phyloP scores from a whole-genome alignment of 2,888 invertebrate species.

The Scaptomyza flava region DNA sequence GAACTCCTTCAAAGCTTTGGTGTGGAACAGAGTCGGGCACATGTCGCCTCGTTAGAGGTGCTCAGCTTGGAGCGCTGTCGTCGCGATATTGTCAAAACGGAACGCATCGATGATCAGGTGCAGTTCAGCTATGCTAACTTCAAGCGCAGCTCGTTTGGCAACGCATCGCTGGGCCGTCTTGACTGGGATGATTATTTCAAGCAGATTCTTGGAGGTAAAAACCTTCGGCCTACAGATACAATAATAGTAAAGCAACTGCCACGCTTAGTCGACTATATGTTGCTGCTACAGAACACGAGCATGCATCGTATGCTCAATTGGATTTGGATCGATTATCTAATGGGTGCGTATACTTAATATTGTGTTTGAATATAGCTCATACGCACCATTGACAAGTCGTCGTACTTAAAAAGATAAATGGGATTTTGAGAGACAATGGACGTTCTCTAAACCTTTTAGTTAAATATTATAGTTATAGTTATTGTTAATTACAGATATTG shows the following conservation, averaged over 20 bases:
- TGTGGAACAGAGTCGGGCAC: slow-evolving; percentile 75
- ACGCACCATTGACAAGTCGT: not conserved
- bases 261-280: slow-evolving; percentile 74
- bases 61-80: slow-evolving; percentile 80
- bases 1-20: slow-evolving; percentile 74
- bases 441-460: too few species aligned
- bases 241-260: slow-evolving; percentile 74
- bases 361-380: not conserved
- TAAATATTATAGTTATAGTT: too few species aligned
- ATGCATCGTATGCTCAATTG: slow-evolving; percentile 78
- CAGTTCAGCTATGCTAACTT: slow-evolving; percentile 77
- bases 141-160: slow-evolving; percentile 61
- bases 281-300: slow-evolving; percentile 76
- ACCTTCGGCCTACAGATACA: slow-evolving; percentile 68
- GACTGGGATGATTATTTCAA: slow-evolving; percentile 82
- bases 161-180: slow-evolving; percentile 44
- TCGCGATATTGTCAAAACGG: slow-evolving; percentile 71
- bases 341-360: slow-evolving; percentile 70
- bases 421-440: too few species aligned
- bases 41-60: slow-evolving; percentile 80
- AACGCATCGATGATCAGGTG: slow-evolving; percentile 48
- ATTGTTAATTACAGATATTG: slow-evolving; percentile 69
- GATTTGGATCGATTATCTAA: slow-evolving; percentile 82
- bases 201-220: slow-evolving; percentile 79
- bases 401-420: too few species aligned